Conservation (phyloP, 2,797 vertebrate genomes). For the Oreochromis mossambicus region DNA sequence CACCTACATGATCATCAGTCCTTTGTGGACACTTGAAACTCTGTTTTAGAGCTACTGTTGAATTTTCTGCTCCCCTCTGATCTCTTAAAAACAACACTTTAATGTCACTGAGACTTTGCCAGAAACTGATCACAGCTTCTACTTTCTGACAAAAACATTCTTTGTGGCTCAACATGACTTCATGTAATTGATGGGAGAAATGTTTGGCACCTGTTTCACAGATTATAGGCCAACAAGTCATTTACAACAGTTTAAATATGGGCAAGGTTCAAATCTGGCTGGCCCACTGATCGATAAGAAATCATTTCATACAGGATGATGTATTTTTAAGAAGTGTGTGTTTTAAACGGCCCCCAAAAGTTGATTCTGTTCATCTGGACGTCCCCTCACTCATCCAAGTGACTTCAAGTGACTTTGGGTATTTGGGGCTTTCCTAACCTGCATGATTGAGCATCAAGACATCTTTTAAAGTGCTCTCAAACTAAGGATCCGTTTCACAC, state of each 20-base stretch:
- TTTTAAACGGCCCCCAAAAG: accelerated
- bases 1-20: background rate
- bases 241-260: accelerated
- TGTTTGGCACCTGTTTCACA: background rate
- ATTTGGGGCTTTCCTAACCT: background rate
- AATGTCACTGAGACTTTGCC: background rate
- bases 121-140: background rate
- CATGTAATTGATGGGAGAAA: background rate
- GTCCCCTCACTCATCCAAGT: background rate
- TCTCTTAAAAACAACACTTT: background rate
- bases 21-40: background rate
- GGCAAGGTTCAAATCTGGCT: background rate
- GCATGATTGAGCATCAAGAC: background rate
- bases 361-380: background rate
- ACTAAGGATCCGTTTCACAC: accelerated
- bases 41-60: accelerated
- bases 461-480: background rate
- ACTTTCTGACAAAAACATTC: background rate
- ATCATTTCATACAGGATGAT: accelerated
- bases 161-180: background rate
- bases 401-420: background rate
- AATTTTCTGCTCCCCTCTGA: background rate
- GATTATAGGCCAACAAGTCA: accelerated
- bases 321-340: background rate
- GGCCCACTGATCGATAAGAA: background rate